Conservation (phyloP, 2,797 vertebrate species). For the Lagocephalus sceleratus region DNA sequence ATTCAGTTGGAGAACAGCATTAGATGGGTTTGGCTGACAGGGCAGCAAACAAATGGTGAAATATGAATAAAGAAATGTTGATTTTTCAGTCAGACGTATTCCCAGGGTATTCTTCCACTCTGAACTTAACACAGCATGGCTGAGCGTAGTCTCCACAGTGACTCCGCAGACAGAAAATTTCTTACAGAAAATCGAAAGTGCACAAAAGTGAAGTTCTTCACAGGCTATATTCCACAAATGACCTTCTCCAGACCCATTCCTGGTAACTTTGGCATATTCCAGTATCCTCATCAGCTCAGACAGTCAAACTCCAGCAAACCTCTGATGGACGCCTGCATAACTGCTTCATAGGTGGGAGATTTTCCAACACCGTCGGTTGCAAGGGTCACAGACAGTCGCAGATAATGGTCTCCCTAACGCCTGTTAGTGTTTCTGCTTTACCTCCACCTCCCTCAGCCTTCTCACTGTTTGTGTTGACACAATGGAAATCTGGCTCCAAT, state of each 20-base stretch:
- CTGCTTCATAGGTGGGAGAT: constrained; percentile 15
- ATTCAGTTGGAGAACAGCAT: too few relatives aligned
- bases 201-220: too few relatives aligned
- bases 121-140: constrained; percentile 15
- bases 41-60: constrained; percentile 2
- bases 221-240: background rate
- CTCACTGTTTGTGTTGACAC: constrained; percentile 23
- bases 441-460: constrained; percentile 12
- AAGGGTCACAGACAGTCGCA: constrained; percentile 48
- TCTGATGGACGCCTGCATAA: constrained; percentile 7
- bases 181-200: too few relatives aligned
- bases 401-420: constrained; percentile 33
- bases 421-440: constrained; percentile 35
- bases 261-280: too few relatives aligned
- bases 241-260: background rate
- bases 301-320: background rate
- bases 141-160: constrained; percentile 10
- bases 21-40: too few relatives aligned
- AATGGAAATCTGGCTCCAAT: constrained; percentile 28
- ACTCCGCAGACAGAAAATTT: background rate
- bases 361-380: constrained; percentile 21
- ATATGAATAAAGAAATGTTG: background rate
- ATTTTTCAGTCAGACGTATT: constrained; percentile 9
- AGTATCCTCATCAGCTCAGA: background rate
- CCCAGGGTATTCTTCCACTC: constrained; percentile 13